A percentile compares a stretch with the other conserved stretches of the same genome.
These are phyloP conservation scores for Melanerpes aurifrons DNA, from an alignment of 2,113 vertebrate genomes.

Conservation along the genomic window DNA sequence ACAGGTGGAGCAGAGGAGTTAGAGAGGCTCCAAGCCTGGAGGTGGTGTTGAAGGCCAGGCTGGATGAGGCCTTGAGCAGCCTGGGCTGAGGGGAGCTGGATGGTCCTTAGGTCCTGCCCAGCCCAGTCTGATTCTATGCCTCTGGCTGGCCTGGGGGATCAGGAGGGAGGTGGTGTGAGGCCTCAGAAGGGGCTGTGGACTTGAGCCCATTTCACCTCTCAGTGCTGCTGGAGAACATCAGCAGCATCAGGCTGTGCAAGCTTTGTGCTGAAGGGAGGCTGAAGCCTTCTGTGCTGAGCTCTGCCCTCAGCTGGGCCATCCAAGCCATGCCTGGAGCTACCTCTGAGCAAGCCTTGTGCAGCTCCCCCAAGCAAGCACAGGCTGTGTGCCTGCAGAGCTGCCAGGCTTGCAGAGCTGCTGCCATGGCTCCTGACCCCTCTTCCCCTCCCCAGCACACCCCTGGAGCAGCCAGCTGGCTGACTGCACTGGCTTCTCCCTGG, in stretches of 20 bases:
- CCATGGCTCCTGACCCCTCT: not conserved
- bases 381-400: not conserved
- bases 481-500: constrained; percentile 87
- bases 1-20: too few species aligned
- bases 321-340: not conserved
- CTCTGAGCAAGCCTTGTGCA: not conserved
- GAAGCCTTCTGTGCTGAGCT: not conserved
- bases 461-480: constrained; percentile 88
- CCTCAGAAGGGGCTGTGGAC: too few species aligned
- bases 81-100: too few species aligned
- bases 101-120: too few species aligned
- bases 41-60: too few species aligned
- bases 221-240: not conserved
- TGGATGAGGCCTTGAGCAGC: too few species aligned
- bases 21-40: too few species aligned
- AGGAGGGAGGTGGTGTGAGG: too few species aligned
- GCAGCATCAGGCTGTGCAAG: not conserved
- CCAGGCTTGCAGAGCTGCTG: not conserved
- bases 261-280: not conserved
- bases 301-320: not conserved
- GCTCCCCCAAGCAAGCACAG: too few species aligned
- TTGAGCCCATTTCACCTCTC: too few species aligned
- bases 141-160: too few species aligned
- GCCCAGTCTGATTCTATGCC: too few species aligned
- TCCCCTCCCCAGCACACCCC: constrained; percentile 80